Base-by-base conservation (phyloP, 1,140 invertebrate genomes). In the Eurytemora carolleeae region DNA sequence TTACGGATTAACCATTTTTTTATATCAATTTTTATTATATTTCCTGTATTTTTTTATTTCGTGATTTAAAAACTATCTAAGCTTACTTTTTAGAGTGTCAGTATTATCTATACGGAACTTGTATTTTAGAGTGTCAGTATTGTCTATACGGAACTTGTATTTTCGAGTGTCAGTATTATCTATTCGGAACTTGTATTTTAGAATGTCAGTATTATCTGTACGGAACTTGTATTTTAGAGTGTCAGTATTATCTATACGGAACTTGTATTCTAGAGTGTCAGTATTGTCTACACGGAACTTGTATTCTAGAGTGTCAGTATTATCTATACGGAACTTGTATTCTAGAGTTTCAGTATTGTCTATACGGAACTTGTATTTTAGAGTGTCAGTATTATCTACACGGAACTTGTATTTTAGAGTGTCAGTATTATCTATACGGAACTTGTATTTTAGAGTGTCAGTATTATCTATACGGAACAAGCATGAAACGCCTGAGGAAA, bases 401-500 rank as follows among this genome's bases (percentile, higher is more conserved):
- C 23, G 24, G 54, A 18, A 53, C 67, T 18, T 54, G 24, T 21
- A n/a, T 58, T 22, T 24, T 44, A 22, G 60, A 55, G 18, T 66
- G 65, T 53, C 24, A 55, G 20, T 64, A 59, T 57, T 65, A 44
- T 57, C 52, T 25, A 20, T 25, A 24, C 79, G 83, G 58, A 82
- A 82, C 1, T 72, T 85, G 53, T 74, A 80, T 44, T 85, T 82
- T 1, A 79, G 79, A 2, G 70, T 86, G 3, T 84, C 80, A 54
- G 72, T 77, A 1, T 71, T 87, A 1, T 86, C 84, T 22, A 74
- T 84, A 58, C 78, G 90, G 66, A 79, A 81, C 0, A 85, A 85
- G 72, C 78, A 84, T 66, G 93, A 98, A 77, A 83, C 81, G 0
- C 68, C 79, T 0, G 86, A 91, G 65, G 86, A 94, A 66, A 82